Percentiles rank a stretch among this genome's conserved stretches.
These are phyloP conservation scores for Threskiornis aethiopicus DNA, from an alignment of 2,797 vertebrate species.

Conservation along the genomic window DNA sequence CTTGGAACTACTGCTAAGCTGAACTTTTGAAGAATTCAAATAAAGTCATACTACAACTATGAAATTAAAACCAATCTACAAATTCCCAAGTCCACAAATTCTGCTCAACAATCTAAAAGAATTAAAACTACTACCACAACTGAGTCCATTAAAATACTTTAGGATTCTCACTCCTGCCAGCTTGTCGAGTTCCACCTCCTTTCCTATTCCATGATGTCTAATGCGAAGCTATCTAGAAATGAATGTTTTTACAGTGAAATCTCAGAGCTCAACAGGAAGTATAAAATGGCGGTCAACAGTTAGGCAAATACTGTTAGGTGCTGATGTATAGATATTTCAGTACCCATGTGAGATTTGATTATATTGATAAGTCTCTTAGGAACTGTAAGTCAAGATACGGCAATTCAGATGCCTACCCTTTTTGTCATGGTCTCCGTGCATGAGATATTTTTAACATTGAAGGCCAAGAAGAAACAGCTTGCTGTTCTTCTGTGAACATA, in stretches of 20 bases:
- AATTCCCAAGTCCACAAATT: background rate
- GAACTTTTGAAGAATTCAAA: background rate
- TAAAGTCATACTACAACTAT: background rate
- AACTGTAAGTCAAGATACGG: background rate
- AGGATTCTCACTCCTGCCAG: background rate
- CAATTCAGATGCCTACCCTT: background rate
- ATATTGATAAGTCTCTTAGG: background rate
- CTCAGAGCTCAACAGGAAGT: background rate
- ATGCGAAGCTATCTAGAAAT: background rate
- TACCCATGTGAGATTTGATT: background rate
- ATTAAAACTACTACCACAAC: background rate
- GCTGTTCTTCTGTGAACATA: background rate
- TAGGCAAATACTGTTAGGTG: background rate
- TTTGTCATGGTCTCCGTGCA: background rate
- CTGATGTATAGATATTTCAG: background rate
- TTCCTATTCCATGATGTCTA: background rate
- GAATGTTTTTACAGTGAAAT: background rate
- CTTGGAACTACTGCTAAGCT: background rate
- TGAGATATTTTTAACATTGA: background rate
- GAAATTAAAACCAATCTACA: background rate
- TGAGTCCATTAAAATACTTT: background rate
- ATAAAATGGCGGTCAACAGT: background rate
- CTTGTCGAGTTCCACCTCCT: background rate
- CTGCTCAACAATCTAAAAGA: background rate
- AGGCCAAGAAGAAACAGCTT: background rate